phyloP scores from a whole-genome alignment of 2,113 vertebrate species.

The Orcinus orca region DNA sequence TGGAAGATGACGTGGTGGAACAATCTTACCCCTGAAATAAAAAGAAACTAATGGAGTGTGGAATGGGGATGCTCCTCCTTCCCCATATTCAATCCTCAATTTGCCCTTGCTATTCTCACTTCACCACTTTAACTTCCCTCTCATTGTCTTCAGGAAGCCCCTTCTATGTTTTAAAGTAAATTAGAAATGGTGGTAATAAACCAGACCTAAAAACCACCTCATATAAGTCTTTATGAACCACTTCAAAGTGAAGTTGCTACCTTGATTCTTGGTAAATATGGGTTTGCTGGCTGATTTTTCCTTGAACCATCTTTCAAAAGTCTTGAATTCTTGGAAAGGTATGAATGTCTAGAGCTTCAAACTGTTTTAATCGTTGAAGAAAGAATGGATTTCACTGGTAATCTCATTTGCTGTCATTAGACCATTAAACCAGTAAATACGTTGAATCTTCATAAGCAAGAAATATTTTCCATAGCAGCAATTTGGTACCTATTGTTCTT shows the following conservation, averaged over 20 bases:
- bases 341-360: not conserved
- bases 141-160: not conserved
- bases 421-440: not conserved
- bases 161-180: not conserved
- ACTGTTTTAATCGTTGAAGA: conserved; percentile 18
- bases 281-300: not conserved
- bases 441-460: conserved; percentile 21
- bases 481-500: not conserved
- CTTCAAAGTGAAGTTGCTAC: not conserved
- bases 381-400: conserved; percentile 5
- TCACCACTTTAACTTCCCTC: not conserved
- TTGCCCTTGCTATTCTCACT: not conserved
- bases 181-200: not conserved
- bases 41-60: not conserved
- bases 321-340: not conserved
- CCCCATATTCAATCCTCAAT: not conserved
- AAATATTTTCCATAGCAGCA: conserved; percentile 14
- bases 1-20: not conserved
- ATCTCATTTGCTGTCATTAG: conserved; percentile 11
- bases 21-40: not conserved
- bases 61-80: not conserved
- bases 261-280: conserved; percentile 20
- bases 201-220: not conserved
- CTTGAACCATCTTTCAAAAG: not conserved
- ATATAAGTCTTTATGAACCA: not conserved